These are phyloP conservation scores for Eristalis tenax DNA, from an alignment of 2,888 invertebrate genomes.

Conservation along the genomic window DNA sequence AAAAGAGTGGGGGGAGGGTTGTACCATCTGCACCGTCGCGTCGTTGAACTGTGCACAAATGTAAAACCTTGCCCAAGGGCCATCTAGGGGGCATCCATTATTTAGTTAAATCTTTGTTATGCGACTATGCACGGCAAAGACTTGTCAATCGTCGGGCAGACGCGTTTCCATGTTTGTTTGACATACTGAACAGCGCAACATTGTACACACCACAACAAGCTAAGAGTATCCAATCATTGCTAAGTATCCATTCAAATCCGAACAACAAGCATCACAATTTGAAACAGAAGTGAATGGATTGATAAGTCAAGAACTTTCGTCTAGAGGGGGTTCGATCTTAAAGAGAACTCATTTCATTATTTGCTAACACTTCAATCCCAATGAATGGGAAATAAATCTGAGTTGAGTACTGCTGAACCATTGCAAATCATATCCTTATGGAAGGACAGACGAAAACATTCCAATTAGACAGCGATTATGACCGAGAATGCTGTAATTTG, in stretches of 20 bases:
- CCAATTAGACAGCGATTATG: conserved; percentile 28
- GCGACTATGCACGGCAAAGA: not conserved
- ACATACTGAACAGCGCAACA: too few relatives aligned
- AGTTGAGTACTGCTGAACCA: not conserved
- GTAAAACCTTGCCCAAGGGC: conserved; percentile 6
- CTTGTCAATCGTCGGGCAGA: too few relatives aligned
- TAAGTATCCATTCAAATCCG: not conserved
- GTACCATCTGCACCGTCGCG: not conserved
- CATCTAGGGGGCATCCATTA: not conserved
- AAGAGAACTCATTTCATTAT: not conserved
- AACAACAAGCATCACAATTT: not conserved
- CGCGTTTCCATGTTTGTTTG: too few relatives aligned
- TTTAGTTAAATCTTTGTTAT: conserved; percentile 17
- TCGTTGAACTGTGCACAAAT: not conserved
- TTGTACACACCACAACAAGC: too few relatives aligned
- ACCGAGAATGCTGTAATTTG: conserved; percentile 26
- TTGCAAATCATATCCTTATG: not conserved
- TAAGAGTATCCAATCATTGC: too few relatives aligned
- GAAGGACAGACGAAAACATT: not conserved
- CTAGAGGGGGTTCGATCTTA: not conserved
- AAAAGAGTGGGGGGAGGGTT: not conserved
- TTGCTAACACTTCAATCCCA: not conserved
- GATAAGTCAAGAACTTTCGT: not conserved
- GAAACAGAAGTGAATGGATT: not conserved
- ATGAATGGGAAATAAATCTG: not conserved